phyloP scores from a whole-genome alignment of 2,888 invertebrate species.

The Tineola bisselliella region DNA sequence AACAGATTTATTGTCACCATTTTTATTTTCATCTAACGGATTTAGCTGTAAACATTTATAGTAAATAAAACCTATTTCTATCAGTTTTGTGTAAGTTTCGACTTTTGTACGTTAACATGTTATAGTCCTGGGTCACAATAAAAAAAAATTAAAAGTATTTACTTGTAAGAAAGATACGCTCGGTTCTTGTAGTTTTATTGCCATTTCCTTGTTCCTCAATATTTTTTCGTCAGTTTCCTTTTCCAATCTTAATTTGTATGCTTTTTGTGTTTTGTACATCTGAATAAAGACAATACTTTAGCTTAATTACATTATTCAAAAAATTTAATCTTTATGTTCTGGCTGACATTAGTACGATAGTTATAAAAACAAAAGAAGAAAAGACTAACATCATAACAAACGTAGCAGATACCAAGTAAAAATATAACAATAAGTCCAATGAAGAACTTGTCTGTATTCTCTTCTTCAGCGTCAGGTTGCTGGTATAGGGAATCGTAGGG shows the following conservation, averaged over 20 bases:
- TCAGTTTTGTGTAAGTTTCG: no score
- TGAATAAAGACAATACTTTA: conserved; percentile 26
- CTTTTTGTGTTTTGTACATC: conserved; percentile 79
- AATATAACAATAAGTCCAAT: conserved; percentile 81
- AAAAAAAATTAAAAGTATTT: conserved; percentile 19
- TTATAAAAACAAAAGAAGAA: neutral
- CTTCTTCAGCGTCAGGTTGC: conserved; percentile 79
- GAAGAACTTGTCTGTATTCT: conserved; percentile 82
- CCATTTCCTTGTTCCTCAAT: conserved; percentile 77
- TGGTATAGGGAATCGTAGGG: conserved; percentile 80
- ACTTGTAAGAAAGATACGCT: conserved; percentile 68
- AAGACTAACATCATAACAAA: conserved; percentile 74
- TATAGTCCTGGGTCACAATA: no score
- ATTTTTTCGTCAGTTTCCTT: conserved; percentile 81
- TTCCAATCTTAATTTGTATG: conserved; percentile 76
- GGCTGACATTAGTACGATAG: no score
- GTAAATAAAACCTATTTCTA: no score
- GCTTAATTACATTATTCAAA: neutral
- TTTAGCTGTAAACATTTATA: conserved; percentile 33
- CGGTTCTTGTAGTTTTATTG: conserved; percentile 73
- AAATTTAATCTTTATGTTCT: no score
- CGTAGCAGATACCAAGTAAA: conserved; percentile 65
- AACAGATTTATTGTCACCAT: conserved; percentile 35
- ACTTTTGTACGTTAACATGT: no score
- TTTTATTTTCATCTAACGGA: conserved; percentile 22